A percentile compares a stretch with the other conserved stretches of the same genome.
These are phyloP conservation scores for Folsomia manolachei DNA, from an alignment of 2,888 invertebrate genomes.

Conservation along the genomic window DNA sequence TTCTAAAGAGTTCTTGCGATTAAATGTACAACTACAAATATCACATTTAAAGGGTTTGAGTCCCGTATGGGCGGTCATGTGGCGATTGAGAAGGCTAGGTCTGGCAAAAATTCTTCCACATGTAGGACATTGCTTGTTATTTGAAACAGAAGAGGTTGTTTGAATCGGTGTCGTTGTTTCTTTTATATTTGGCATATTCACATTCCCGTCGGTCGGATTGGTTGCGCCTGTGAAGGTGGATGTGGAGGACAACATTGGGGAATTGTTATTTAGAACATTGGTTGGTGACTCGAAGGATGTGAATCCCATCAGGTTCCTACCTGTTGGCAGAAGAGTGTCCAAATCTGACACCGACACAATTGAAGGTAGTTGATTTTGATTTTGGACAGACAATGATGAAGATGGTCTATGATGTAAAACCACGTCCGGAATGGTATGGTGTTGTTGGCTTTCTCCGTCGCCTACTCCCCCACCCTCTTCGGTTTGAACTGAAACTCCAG, in stretches of 20 bases:
- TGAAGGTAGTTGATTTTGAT: not conserved
- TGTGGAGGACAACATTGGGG: not conserved
- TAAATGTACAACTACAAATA: slow-evolving; percentile 62
- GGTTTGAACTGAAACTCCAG: slow-evolving; percentile 18
- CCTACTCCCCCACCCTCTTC: slow-evolving; percentile 15
- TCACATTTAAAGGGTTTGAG: slow-evolving; percentile 62
- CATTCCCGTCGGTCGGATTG: not conserved
- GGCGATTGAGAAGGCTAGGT: slow-evolving; percentile 59
- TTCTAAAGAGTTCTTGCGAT: slow-evolving; percentile 62
- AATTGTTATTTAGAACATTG: not conserved
- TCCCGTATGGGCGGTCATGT: slow-evolving; percentile 61
- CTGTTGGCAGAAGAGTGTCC: not conserved
- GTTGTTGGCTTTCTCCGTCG: not conserved
- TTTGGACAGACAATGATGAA: not conserved
- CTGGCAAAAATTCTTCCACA: slow-evolving; percentile 60
- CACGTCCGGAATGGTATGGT: not conserved
- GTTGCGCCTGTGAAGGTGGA: not conserved
- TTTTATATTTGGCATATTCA: not conserved
- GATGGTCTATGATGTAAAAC: too few species aligned
- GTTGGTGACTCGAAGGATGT: not conserved
- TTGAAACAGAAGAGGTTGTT: not conserved
- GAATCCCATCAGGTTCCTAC: not conserved
- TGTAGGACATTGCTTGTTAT: slow-evolving; percentile 52
- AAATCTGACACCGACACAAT: slow-evolving; percentile 28
- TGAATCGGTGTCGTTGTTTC: not conserved